Evolutionary conservation across 2,888 invertebrate species (phyloP), one percentile per base, ranked within the genome.

Genomic region (Pelosia muscerda): DNA sequence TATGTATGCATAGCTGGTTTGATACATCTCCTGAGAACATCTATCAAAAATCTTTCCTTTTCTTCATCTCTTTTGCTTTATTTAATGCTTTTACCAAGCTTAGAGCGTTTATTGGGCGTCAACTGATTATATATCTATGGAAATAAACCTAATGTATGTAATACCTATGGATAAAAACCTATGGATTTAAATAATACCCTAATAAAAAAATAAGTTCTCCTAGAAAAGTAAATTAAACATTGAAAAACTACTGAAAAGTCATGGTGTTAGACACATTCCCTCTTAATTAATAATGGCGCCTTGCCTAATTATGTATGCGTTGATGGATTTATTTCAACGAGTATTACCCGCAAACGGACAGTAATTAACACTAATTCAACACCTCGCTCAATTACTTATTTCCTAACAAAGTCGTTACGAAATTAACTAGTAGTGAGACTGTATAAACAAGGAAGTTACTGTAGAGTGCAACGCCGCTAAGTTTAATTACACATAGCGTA

Each of bases 401-500:
- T 83, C 80, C 78, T 82, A 80, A 82, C 81, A 78, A 76, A 81
- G 74, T 77, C 76, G 84, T 86, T 82, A 83, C 76, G 63, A 74
- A 82, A 78, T 77, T 81, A 82, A 81, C 77, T 79, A 75, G 78
- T 72, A 71, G 78, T 76, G 74, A 76, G 81, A 76, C 75, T 84
- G 81, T 84, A 84, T 86, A 86, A 88, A 91, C 86, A 88, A 88
- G 89, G 89, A 91, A 88, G 84, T 86, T 82, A 86, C 83, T 74
- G 81, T 83, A 28, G 88, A 87, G 88, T 89, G 88, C 82, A 84
- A 87, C 78, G 82, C 84, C 81, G 83, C 83, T 84, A 84, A 84
- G 86, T 87, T 88, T 90, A 90, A 92, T 92, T 90, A 89, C 81
- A 85, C 81, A 78, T 72, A 77, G 79, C 71, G 77, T 81, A 74